Conservation (phyloP, 1,140 invertebrate species). For the Liolophura sinensis region DNA sequence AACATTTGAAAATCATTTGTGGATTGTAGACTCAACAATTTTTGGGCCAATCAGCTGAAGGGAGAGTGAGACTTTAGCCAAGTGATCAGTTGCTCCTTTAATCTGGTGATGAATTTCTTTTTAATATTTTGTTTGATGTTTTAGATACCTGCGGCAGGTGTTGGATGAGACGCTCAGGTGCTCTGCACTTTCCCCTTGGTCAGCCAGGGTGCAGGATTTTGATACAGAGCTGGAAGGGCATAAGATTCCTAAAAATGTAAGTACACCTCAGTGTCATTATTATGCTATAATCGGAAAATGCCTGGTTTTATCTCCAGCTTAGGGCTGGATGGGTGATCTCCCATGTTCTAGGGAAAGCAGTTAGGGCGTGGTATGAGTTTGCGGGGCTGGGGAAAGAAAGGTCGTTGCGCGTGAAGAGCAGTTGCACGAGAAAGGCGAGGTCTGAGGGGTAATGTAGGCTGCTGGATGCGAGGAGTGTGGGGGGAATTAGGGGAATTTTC, state of each 20-base stretch:
- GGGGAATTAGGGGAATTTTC: too few relatives aligned
- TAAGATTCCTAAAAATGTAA: conserved; percentile 51
- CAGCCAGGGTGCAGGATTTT: conserved; percentile 44
- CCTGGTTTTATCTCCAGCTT: too few relatives aligned
- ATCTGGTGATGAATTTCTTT: background rate
- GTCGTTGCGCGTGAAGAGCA: too few relatives aligned
- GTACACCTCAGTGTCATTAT: background rate
- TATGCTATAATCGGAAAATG: background rate
- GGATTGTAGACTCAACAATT: too few relatives aligned
- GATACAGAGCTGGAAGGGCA: conserved; percentile 50
- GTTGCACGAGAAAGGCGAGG: too few relatives aligned
- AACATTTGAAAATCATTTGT: too few relatives aligned
- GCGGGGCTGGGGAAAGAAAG: too few relatives aligned
- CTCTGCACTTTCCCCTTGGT: conserved; percentile 47
- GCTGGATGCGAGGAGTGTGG: too few relatives aligned
- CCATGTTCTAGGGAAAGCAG: too few relatives aligned
- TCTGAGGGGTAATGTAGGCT: too few relatives aligned
- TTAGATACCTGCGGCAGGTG: conserved; percentile 50
- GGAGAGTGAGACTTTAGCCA: background rate
- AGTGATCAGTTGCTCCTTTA: background rate
- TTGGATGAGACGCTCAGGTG: conserved; percentile 52
- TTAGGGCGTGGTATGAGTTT: too few relatives aligned
- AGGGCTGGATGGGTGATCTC: too few relatives aligned
- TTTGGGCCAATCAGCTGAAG: background rate
- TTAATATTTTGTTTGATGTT: background rate